These are phyloP conservation scores for Gorsachius goisagi DNA, from an alignment of 2,113 vertebrate species.

Conservation along the genomic window DNA sequence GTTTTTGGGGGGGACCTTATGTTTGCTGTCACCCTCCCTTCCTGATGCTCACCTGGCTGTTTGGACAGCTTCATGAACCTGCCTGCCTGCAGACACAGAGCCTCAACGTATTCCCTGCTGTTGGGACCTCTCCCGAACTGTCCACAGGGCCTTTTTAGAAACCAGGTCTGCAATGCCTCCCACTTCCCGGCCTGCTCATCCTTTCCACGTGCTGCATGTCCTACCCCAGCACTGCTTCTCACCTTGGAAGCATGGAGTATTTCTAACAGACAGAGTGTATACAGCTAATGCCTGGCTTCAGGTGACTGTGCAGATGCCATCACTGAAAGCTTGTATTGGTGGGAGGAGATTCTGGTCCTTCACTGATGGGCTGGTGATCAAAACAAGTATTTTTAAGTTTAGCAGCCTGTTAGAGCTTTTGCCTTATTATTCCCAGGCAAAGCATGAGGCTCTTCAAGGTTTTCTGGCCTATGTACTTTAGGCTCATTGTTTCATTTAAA, in stretches of 20 bases:
- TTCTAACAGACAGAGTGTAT: neutral
- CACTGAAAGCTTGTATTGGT: neutral
- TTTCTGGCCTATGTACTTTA: neutral
- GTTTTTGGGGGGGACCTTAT: neutral
- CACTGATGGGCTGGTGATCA: neutral
- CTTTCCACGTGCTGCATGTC: neutral
- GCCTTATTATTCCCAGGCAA: neutral
- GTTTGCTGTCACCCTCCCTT: neutral
- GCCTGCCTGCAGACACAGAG: neutral
- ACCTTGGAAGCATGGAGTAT: neutral
- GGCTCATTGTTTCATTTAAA: neutral
- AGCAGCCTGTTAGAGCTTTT: neutral
- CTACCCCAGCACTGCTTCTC: neutral
- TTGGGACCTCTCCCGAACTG: neutral
- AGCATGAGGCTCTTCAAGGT: neutral
- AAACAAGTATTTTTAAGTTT: neutral
- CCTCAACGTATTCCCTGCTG: neutral
- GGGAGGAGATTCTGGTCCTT: neutral
- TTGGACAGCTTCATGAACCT: neutral
- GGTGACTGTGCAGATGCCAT: neutral
- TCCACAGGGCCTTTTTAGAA: neutral
- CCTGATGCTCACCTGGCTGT: neutral
- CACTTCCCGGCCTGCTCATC: neutral
- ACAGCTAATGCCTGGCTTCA: neutral
- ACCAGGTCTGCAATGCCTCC: neutral